Percentiles rank a stretch among this genome's conserved stretches.
Conservation (phyloP, 2,888 invertebrate species). For the Lithophane leautieri region DNA sequence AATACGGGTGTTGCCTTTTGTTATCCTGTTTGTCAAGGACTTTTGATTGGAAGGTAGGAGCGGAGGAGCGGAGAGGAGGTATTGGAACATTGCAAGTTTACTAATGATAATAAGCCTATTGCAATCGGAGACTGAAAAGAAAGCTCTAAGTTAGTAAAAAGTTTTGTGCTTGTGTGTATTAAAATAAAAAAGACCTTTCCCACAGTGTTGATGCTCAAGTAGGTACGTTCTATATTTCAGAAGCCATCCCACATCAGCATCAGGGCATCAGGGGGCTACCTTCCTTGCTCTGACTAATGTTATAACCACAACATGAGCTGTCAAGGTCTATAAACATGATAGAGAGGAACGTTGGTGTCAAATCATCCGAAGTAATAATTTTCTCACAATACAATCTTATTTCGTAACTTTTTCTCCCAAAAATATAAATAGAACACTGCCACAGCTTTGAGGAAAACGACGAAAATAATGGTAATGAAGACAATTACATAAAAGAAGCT, state of each 20-base stretch:
- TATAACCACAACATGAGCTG: not conserved
- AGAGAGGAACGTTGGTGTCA: not conserved
- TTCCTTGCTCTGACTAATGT: not conserved
- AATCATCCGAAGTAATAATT: not conserved
- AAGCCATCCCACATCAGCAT: too few relatives aligned
- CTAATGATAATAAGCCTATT: too few relatives aligned
- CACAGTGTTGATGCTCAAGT: too few relatives aligned
- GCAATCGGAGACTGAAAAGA: too few relatives aligned
- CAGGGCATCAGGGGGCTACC: not conserved
- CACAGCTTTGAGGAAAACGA: constrained; percentile 21
- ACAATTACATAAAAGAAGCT: constrained; percentile 42
- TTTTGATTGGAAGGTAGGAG: not conserved
- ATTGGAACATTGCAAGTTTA: not conserved
- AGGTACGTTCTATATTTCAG: not conserved
- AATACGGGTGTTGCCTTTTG: not conserved
- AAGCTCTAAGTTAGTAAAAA: not conserved
- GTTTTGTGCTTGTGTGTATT: too few relatives aligned
- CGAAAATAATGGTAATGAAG: constrained; percentile 38
- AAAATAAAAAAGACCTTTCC: too few relatives aligned
- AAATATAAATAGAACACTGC: constrained; percentile 10
- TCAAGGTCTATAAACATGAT: not conserved
- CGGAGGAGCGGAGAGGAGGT: too few relatives aligned
- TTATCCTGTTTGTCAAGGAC: not conserved
- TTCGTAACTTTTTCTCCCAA: not conserved
- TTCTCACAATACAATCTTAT: not conserved